Conservation (phyloP, 2,113 vertebrate species). For the Sander vitreus region DNA sequence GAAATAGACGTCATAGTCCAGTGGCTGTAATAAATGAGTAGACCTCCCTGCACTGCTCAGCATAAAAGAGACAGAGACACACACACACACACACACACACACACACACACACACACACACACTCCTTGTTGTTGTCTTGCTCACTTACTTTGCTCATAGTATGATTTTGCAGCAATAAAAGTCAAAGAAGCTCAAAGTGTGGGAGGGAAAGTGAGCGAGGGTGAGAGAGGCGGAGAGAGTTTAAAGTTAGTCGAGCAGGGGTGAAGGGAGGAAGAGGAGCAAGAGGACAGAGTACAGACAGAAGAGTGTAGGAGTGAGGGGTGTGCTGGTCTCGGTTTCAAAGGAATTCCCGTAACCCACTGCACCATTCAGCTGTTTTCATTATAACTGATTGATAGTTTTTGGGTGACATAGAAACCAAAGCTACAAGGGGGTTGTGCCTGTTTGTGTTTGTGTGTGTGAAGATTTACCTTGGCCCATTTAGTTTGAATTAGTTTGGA, state of each 20-base stretch:
- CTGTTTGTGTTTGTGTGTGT: conserved; percentile 6
- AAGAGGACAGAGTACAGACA: conserved; percentile 1
- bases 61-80: conserved; percentile 70
- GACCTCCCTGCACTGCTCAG: conserved; percentile 44
- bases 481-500: conserved; percentile 34
- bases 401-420: conserved; percentile 50
- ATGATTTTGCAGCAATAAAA: conserved; percentile 29
- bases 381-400: conserved; percentile 71
- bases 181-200: conserved; percentile 34
- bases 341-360: conserved; percentile 73
- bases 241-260: conserved; percentile 57
- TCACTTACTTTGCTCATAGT: conserved; percentile 26
- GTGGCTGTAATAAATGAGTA: conserved; percentile 76
- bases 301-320: conserved; percentile 51
- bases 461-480: conserved; percentile 48
- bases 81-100: conserved; percentile 1
- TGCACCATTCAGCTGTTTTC: conserved; percentile 60
- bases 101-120: not conserved
- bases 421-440: conserved; percentile 13
- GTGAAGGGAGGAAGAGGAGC: conserved; percentile 69
- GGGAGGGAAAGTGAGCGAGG: conserved; percentile 43
- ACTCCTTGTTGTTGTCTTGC: not conserved
- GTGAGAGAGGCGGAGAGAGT: conserved; percentile 16
- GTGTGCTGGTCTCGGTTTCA: conserved; percentile 54
- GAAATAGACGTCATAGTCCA: conserved; percentile 81